phyloP scores from a whole-genome alignment of 2,888 invertebrate genomes.

The Mesochorus sp. region DNA sequence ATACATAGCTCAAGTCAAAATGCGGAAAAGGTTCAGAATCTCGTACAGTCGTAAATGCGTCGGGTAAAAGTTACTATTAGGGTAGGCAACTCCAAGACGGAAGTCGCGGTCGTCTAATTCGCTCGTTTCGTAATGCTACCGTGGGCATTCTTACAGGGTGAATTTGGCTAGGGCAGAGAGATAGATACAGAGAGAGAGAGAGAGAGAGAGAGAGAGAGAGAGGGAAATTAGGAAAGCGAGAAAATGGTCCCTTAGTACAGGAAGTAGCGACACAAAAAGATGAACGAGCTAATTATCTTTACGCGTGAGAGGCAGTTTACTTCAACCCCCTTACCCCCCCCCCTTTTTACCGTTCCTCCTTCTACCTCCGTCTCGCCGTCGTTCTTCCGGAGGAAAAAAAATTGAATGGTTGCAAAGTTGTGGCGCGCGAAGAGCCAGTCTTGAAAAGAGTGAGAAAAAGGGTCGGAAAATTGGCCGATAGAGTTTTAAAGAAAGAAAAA shows the following conservation, averaged over 20 bases:
- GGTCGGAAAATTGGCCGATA: not conserved
- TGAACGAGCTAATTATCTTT: conserved; percentile 56
- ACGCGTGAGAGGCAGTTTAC: conserved; percentile 44
- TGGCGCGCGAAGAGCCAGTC: not conserved
- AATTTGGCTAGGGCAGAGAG: conserved; percentile 13
- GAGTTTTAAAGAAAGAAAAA: not conserved
- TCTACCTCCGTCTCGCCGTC: not conserved
- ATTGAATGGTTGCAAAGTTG: conserved; percentile 10
- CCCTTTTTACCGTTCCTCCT: conserved; percentile 1
- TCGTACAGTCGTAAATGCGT: conserved; percentile 17
- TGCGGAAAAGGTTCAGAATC: not conserved
- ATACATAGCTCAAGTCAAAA: not conserved
- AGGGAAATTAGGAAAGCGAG: too few relatives aligned
- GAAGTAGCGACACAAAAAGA: conserved; percentile 33
- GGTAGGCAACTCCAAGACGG: conserved; percentile 36
- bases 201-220: not conserved
- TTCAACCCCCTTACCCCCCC: not conserved
- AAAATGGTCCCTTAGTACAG: conserved; percentile 18
- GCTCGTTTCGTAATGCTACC: conserved; percentile 24
- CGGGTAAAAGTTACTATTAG: conserved; percentile 12
- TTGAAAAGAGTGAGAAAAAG: conserved; percentile 25
- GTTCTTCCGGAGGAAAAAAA: not conserved
- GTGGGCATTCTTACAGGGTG: conserved; percentile 5
- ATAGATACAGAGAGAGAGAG: not conserved
- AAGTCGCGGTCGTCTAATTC: conserved; percentile 55